phyloP scores from a whole-genome alignment of 2,113 vertebrate species.

The Macaca fascicularis region DNA sequence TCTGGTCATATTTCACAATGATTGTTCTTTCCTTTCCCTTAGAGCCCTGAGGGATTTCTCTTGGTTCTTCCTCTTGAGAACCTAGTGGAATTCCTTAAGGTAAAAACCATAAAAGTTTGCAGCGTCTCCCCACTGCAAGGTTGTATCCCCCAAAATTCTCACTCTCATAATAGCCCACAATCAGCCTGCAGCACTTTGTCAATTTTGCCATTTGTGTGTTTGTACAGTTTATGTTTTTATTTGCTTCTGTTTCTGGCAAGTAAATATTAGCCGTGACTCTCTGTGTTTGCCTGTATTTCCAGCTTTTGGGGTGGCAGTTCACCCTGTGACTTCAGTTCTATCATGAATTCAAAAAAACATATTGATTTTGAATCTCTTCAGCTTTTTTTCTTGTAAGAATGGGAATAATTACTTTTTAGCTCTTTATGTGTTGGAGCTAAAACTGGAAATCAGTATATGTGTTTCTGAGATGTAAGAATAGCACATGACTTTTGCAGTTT shows the following conservation, averaged over 20 bases:
- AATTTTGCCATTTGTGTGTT: not conserved
- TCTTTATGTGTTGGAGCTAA: not conserved
- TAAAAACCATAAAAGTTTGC: not conserved
- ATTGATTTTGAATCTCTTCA: not conserved
- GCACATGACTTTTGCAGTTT: not conserved
- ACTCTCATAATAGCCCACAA: not conserved
- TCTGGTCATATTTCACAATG: not conserved
- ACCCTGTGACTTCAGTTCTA: not conserved
- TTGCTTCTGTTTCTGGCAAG: not conserved
- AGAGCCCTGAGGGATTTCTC: not conserved
- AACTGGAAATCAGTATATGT: not conserved
- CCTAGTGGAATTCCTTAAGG: not conserved
- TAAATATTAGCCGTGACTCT: not conserved
- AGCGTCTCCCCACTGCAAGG: not conserved
- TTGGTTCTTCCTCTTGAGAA: not conserved
- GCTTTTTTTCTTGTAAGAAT: not conserved
- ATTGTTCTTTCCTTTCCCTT: fast-evolving
- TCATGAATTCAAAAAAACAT: not conserved
- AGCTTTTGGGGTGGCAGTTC: not conserved
- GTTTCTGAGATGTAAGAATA: not conserved
- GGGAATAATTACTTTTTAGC: not conserved
- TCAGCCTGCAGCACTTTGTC: not conserved
- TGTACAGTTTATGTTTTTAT: not conserved
- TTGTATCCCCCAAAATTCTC: not conserved
- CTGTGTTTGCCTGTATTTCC: not conserved